These are phyloP conservation scores for Mormyrops attenuatus DNA, from an alignment of 2,797 vertebrate species.

Conservation along the genomic window DNA sequence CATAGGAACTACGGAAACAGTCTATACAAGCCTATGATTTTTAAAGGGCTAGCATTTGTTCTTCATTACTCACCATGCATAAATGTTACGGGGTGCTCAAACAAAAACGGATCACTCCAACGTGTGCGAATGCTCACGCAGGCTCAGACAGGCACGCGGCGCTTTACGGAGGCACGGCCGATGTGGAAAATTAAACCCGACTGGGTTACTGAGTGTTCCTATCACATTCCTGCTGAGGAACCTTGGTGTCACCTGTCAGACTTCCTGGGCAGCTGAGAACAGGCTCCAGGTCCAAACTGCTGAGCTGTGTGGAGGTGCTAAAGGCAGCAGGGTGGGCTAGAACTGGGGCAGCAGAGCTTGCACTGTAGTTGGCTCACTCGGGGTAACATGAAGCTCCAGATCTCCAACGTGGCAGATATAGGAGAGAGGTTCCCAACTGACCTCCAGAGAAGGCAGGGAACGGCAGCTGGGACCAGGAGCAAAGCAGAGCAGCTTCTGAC, in stretches of 20 bases:
- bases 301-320: not conserved
- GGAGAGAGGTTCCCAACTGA: not conserved
- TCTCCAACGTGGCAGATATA: not conserved
- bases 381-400: not conserved
- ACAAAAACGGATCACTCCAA: not conserved
- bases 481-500: not conserved
- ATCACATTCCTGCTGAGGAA: conserved; percentile 5
- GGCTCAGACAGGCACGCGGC: not conserved
- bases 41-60: not conserved
- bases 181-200: not conserved
- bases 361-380: not conserved
- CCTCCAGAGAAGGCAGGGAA: not conserved
- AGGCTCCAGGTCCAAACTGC: not conserved
- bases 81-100: not conserved
- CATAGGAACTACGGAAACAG: not conserved
- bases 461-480: not conserved
- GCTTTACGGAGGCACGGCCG: not conserved
- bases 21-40: not conserved
- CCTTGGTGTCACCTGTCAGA: not conserved
- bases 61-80: not conserved
- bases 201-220: not conserved
- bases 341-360: not conserved
- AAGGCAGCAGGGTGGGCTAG: not conserved
- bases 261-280: not conserved
- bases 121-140: not conserved